These are phyloP conservation scores for Anarrhichthys ocellatus DNA, from an alignment of 2,113 vertebrate species.

Conservation along the genomic window DNA sequence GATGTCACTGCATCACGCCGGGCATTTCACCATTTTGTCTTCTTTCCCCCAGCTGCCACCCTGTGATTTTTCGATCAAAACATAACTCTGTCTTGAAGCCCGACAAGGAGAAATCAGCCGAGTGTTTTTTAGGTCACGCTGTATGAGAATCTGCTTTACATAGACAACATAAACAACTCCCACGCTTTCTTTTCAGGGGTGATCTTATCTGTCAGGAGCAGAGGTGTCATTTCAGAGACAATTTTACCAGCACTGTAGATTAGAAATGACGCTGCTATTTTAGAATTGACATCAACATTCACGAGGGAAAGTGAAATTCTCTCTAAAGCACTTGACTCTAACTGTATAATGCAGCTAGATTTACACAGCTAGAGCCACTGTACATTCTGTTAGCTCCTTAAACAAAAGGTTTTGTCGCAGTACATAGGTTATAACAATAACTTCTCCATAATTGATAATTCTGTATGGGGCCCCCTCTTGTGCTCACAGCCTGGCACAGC, in stretches of 20 bases:
- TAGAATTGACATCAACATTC: background rate
- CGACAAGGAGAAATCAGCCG: background rate
- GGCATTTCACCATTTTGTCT: constrained; percentile 15
- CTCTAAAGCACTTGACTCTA: background rate
- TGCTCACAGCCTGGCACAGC: background rate
- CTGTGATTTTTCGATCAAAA: constrained; percentile 33
- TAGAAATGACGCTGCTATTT: background rate
- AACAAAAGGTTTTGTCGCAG: constrained; percentile 12
- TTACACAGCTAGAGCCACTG: background rate
- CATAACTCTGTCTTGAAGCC: constrained; percentile 11
- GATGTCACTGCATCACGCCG: background rate
- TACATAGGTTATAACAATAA: constrained; percentile 18
- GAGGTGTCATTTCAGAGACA: constrained; percentile 6
- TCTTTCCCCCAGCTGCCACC: background rate
- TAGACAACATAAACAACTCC: constrained; percentile 15
- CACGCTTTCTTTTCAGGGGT: background rate
- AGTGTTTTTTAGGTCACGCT: constrained; percentile 39
- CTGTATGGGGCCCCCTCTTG: background rate
- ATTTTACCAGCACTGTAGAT: background rate
- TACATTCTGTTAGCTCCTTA: background rate
- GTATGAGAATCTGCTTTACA: constrained; percentile 21
- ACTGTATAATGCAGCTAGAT: background rate
- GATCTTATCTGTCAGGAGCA: constrained; percentile 11
- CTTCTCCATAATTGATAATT: constrained; percentile 20
- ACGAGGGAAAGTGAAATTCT: background rate